Conservation (phyloP, 1,140 invertebrate species). For the Bradysia coprophila region DNA sequence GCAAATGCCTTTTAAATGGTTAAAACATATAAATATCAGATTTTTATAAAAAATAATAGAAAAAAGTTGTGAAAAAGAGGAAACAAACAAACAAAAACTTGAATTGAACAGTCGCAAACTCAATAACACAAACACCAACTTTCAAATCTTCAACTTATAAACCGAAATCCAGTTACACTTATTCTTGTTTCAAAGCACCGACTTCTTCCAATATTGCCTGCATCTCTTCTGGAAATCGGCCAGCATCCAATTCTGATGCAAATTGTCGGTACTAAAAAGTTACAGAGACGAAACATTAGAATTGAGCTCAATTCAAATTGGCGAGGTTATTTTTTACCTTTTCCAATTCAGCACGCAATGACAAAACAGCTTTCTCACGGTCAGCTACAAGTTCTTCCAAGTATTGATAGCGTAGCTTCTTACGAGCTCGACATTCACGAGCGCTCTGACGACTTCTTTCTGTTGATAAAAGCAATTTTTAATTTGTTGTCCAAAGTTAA, state of each 20-base stretch:
- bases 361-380: slow-evolving; percentile 83
- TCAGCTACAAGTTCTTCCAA: slow-evolving; percentile 88
- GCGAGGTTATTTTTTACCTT: slow-evolving; percentile 34
- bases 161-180: too few species aligned
- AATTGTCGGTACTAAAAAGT: slow-evolving; percentile 57
- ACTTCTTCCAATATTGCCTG: slow-evolving; percentile 54
- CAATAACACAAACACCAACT: too few species aligned
- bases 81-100: too few species aligned
- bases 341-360: slow-evolving; percentile 77
- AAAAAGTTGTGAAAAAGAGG: too few species aligned
- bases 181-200: slow-evolving; percentile 39
- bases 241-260: slow-evolving; percentile 61
- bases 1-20: too few species aligned
- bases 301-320: neutral
- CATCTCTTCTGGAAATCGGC: slow-evolving; percentile 53
- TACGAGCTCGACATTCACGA: slow-evolving; percentile 87
- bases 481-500: neutral
- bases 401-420: slow-evolving; percentile 94
- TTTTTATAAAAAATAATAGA: too few species aligned
- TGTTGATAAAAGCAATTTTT: slow-evolving; percentile 15
- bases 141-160: too few species aligned
- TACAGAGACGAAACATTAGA: slow-evolving; percentile 4
- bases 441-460: slow-evolving; percentile 93
- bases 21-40: too few species aligned
- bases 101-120: too few species aligned